A percentile compares a stretch with the other conserved stretches of the same genome.
Evolutionary conservation across 2,797 vertebrate species (phyloP).

Genomic region (Emydoidea blandingii): DNA sequence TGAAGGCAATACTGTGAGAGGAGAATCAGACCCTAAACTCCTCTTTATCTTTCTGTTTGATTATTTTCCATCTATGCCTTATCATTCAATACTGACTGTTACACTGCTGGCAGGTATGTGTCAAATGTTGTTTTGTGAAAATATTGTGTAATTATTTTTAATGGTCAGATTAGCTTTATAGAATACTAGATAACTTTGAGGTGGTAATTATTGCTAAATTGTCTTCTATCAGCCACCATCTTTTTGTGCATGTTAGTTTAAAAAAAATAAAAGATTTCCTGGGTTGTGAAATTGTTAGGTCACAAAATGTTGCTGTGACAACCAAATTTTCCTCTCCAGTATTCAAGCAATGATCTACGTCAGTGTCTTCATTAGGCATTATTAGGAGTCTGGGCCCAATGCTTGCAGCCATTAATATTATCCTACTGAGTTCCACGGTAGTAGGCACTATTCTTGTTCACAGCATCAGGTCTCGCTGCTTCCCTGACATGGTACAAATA

Average conservation of each 20-base stretch:
- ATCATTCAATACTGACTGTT: background rate
- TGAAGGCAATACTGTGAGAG: background rate
- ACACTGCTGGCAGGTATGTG: background rate
- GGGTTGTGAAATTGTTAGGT: background rate
- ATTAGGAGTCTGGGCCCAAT: background rate
- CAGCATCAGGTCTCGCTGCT: background rate
- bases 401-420: background rate
- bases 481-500: background rate
- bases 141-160: background rate
- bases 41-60: background rate
- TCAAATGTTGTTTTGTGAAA: background rate
- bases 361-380: background rate
- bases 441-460: background rate
- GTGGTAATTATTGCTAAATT: background rate
- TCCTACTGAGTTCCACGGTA: background rate
- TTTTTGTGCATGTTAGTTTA: background rate
- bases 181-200: background rate
- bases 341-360: background rate
- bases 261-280: constrained; percentile 45
- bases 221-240: background rate
- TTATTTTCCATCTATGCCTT: background rate
- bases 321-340: background rate
- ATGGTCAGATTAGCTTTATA: background rate
- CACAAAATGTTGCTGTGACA: constrained; percentile 52
- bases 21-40: background rate